A percentile compares a stretch with the other conserved stretches of the same genome.
These are phyloP conservation scores for Hippocampus mohnikei DNA, from an alignment of 2,113 vertebrate species.

Conservation along the genomic window DNA sequence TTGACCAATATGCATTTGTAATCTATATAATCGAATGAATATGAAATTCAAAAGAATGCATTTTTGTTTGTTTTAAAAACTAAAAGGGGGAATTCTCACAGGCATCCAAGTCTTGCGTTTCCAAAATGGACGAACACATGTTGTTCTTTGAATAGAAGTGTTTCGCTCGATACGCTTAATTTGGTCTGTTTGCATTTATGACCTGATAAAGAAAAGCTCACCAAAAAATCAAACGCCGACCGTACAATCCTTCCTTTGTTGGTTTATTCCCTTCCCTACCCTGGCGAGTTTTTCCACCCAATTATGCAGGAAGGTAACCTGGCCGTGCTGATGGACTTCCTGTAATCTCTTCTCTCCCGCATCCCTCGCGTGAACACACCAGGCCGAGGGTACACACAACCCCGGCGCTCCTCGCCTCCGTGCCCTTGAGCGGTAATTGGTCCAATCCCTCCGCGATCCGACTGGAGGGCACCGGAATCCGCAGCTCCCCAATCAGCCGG, in stretches of 20 bases:
- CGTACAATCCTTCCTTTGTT: conserved; percentile 16
- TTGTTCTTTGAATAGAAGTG: background rate
- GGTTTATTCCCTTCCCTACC: background rate
- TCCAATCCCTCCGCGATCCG: conserved; percentile 65
- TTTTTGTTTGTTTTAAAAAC: too few species aligned
- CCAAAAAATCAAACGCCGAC: background rate
- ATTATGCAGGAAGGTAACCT: conserved; percentile 45
- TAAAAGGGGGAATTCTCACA: too few species aligned
- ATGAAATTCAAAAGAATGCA: background rate
- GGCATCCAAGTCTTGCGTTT: background rate
- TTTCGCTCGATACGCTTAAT: conserved; percentile 2
- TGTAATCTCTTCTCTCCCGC: conserved; percentile 41
- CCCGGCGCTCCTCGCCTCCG: conserved; percentile 56
- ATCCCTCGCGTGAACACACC: conserved; percentile 40
- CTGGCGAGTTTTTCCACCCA: conserved; percentile 31
- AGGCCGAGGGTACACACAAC: conserved; percentile 54
- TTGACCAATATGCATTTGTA: background rate
- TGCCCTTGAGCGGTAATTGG: conserved; percentile 72
- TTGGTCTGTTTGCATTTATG: background rate
- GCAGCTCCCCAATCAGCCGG: conserved; percentile 59
- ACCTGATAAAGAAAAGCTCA: background rate
- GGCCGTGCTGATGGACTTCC: conserved; percentile 39
- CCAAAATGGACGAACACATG: background rate
- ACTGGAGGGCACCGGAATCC: conserved; percentile 66
- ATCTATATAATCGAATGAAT: background rate